Base-by-base conservation (phyloP, 2,797 vertebrate genomes). In the Orestias chungarensis region DNA sequence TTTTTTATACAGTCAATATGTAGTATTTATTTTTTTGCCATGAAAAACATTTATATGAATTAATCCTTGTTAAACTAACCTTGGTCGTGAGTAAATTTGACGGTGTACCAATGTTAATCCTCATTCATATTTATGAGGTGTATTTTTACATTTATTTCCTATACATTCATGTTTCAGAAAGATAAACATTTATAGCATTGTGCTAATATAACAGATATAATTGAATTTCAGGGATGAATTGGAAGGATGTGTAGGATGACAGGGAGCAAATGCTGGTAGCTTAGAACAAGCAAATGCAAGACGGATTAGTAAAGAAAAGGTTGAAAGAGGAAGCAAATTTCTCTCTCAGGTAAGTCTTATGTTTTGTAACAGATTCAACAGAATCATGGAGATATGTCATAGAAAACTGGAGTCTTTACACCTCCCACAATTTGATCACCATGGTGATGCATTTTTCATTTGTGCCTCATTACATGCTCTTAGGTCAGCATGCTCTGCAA, bases 231-330 rank as follows among this genome's bases (percentile, higher is more conserved):
- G 75, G 71, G 80, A 54, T 83, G 69, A 84, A 86, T 70, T 75
- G 71, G 87, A 86, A 68, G 80, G 67, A 74, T 23, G 57, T 80
- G 75, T 68, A 65, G 65, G 77, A 81, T 70, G 80, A 64, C 55
- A 76, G 73, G 6, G 76, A 78, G 80, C 59, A 64, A 74, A 64
- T 8, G 20, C 33, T 33, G 27, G 54, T 52, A 82, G 82, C 86
- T 90, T 88, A 89, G 74, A 78, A 67, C 20, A 4, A 75, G 70
- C 71, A 76, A 79, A 87, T 77, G 71, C 66, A 43, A 79, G 78
- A 47, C 66, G 91, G 89, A 92, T 93, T 92, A 92, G 83, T 20
- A n/a, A 71, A 80, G 71, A 74, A 57, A 68, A 49, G 71, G 72
- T 68, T 72, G 80, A 89, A 87, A 85, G 75, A 73, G 78, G 74